Conservation (phyloP, 2,113 vertebrate species). For the Seriola rivoliana region DNA sequence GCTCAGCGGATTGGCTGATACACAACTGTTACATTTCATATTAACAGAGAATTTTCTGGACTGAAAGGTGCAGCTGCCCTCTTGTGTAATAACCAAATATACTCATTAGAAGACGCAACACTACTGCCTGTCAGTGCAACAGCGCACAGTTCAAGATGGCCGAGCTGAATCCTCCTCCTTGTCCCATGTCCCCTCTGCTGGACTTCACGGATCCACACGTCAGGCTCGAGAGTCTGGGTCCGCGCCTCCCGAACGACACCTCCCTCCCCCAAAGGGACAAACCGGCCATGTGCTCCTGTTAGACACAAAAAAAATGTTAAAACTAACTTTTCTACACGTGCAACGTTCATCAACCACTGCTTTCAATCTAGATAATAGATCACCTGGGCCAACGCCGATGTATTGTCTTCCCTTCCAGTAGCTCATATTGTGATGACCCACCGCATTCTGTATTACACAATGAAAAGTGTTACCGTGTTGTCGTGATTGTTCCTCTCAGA, state of each 20-base stretch:
- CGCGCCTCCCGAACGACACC: constrained; percentile 86
- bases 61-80: constrained; percentile 13
- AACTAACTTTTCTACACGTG: background rate
- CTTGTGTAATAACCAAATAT: background rate
- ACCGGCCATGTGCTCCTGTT: constrained; percentile 92
- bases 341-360: fast-evolving
- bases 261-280: constrained; percentile 81
- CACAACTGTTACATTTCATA: constrained; percentile 38
- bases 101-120: background rate
- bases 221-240: constrained; percentile 92
- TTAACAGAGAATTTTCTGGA: constrained; percentile 1
- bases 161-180: constrained; percentile 83
- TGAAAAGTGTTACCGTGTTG: background rate
- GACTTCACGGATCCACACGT: constrained; percentile 92
- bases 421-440: constrained; percentile 91
- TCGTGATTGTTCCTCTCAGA: background rate
- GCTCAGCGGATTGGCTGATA: background rate
- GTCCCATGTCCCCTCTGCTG: constrained; percentile 88
- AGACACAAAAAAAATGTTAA: background rate
- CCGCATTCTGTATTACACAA: constrained; percentile 83
- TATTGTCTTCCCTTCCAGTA: constrained; percentile 93
- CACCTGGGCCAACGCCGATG: constrained; percentile 93
- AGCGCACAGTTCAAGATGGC: constrained; percentile 87
- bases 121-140: constrained; percentile 25
- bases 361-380: constrained; percentile 2